Base-by-base conservation (phyloP, 2,797 vertebrate species). In the Cynodonichthys magdalenae region DNA sequence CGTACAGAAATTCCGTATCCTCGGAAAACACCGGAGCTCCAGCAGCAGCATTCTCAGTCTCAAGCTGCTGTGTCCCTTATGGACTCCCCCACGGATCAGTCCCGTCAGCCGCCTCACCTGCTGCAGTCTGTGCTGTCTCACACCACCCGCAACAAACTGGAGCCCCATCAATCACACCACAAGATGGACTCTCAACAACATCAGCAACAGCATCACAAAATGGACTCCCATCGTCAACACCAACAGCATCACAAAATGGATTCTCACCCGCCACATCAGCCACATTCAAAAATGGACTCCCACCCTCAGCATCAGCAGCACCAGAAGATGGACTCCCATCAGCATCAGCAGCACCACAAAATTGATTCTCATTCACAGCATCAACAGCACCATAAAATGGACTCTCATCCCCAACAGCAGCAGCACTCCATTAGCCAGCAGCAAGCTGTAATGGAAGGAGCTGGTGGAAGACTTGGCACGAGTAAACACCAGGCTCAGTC, bases 51-150 rank as follows among this genome's bases (percentile, higher is more conserved):
- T 66, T 79, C 90, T 29, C 91, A 95, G 74, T 92, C 95, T 68
- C 94, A 95, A 72, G 88, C 87, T 0, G 80, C 93, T 0, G 74
- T 87, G 14, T 92, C 94, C 27, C 82, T 95, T 29, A 82, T 96
- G 89, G 95, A 97, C 59, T 94, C 94, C 0, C 91, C 96, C 0
- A 93, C 95, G 0, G 95, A 97, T 27, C 92, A 93, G 50, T 75
- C 95, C 75, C 83, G 18, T 70, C 91, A 94, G 53, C 81, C 92
- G 0, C 69, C 95, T 29, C 85, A 55, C 77, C 87, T 94, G 42
- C 44, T 58, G 17, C 55, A 58, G 55, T 58, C 55, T 3, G 55
- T 58, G 27, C 44, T 58, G 17, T 58, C 55, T 28, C 55, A 58
- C 55, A 58, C 55, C 27, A 58, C 55, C 42, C 55, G 55, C 3